A percentile compares a stretch with the other conserved stretches of the same genome.
Evolutionary conservation across 2,888 invertebrate genomes (phyloP).

Genomic region (Himalopsyche japonica): DNA sequence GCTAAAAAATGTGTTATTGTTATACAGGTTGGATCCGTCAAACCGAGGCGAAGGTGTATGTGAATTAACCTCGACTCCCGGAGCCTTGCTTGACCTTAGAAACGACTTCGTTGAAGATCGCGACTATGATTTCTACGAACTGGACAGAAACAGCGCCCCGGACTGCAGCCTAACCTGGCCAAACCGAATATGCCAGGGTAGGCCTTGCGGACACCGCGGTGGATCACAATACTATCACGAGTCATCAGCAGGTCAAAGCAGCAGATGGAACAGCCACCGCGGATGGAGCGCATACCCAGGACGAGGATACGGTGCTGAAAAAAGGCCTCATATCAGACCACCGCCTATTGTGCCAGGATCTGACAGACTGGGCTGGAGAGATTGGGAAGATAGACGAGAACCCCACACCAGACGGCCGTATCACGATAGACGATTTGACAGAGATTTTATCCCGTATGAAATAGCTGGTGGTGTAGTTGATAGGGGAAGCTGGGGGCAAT

Average conservation of each 20-base stretch:
- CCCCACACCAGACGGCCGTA: constrained; percentile 18
- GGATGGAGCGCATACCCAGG: constrained; percentile 19
- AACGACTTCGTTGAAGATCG: constrained; percentile 66
- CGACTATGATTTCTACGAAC: constrained; percentile 79
- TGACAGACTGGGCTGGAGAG: constrained; percentile 45
- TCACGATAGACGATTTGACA: constrained; percentile 47
- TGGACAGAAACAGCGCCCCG: constrained; percentile 72
- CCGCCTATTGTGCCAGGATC: constrained; percentile 31
- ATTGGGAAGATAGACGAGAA: constrained; percentile 44
- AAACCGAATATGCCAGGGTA: constrained; percentile 9
- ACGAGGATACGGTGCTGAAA: constrained; percentile 38
- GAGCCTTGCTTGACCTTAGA: constrained; percentile 67
- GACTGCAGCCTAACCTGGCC: constrained; percentile 52
- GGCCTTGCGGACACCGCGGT: constrained; percentile 12
- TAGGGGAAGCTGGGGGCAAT: constrained; percentile 62
- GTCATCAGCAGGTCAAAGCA: constrained; percentile 20
- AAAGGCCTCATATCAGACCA: constrained; percentile 10
- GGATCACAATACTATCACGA: constrained; percentile 22
- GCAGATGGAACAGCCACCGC: constrained; percentile 29
- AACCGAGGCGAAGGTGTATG: constrained; percentile 76
- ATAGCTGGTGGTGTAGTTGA: constrained; percentile 54
- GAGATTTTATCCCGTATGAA: constrained; percentile 60
- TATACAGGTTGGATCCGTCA: constrained; percentile 66
- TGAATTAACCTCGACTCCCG: constrained; percentile 74
- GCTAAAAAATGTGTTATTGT: too few relatives aligned